These are phyloP conservation scores for Eira barbara DNA, from an alignment of 2,113 vertebrate genomes.

Conservation along the genomic window DNA sequence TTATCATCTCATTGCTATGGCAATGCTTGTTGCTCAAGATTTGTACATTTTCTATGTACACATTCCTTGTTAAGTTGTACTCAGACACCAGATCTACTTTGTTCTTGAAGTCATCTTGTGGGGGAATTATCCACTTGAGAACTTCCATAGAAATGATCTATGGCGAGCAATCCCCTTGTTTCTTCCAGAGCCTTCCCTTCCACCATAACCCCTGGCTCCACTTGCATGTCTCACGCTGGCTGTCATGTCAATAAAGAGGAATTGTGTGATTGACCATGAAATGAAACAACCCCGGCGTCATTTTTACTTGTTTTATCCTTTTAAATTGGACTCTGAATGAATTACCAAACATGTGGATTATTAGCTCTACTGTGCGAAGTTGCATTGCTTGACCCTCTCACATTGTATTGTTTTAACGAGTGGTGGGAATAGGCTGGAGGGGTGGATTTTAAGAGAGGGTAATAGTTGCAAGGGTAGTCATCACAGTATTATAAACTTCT, in stretches of 20 bases:
- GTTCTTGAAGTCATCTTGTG: background rate
- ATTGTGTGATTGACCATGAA: background rate
- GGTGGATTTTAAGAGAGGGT: constrained; percentile 25
- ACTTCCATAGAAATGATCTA: constrained; percentile 16
- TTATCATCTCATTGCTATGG: background rate
- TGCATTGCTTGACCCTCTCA: background rate
- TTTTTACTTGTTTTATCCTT: background rate
- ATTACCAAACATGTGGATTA: background rate
- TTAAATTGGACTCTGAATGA: background rate
- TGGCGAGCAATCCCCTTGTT: background rate
- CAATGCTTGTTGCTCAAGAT: background rate
- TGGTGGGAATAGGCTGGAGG: background rate
- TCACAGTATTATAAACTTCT: constrained; percentile 13
- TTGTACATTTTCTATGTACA: background rate
- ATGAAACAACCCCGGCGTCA: background rate
- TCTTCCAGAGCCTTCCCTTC: background rate
- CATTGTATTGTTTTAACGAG: background rate
- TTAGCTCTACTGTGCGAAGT: background rate
- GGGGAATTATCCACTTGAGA: background rate
- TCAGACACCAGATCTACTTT: background rate
- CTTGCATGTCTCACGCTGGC: background rate
- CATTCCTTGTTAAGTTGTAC: background rate
- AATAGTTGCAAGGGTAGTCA: background rate
- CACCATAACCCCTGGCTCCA: background rate
- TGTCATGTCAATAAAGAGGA: background rate